phyloP scores from a whole-genome alignment of 2,113 vertebrate species.

The Triplophysa dalaica region DNA sequence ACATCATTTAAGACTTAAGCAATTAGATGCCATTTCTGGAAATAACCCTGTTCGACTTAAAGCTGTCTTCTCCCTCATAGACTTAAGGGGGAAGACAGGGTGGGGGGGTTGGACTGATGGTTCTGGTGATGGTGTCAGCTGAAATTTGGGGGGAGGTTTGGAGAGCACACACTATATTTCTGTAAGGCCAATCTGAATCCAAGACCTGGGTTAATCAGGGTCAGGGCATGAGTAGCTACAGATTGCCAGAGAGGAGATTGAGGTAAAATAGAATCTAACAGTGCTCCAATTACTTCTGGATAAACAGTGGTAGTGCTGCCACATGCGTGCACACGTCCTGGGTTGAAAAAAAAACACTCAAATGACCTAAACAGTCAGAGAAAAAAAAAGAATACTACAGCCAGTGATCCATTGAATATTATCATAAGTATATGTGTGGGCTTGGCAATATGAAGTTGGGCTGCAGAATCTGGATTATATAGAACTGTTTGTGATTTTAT shows the following conservation, averaged over 20 bases:
- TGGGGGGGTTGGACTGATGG: conserved; percentile 73
- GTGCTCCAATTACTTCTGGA: conserved; percentile 61
- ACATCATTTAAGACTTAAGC: conserved; percentile 82
- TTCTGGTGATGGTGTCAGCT: conserved; percentile 60
- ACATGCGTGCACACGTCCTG: conserved; percentile 50
- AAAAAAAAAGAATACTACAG: neutral
- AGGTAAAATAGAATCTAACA: conserved; percentile 64
- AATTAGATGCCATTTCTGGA: conserved; percentile 77
- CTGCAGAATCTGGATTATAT: neutral
- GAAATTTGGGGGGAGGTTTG: conserved; percentile 18
- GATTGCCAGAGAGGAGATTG: conserved; percentile 69
- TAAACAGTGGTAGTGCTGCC: conserved; percentile 61
- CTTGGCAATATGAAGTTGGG: neutral
- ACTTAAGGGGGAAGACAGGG: conserved; percentile 1
- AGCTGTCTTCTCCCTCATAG: conserved; percentile 69
- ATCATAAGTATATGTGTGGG: neutral
- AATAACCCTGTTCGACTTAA: conserved; percentile 72
- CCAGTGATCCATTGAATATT: neutral
- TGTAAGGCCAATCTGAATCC: conserved; percentile 57
- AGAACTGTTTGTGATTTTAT: conserved; percentile 2
- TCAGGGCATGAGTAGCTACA: conserved; percentile 50
- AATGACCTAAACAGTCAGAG: neutral
- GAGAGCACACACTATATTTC: conserved; percentile 33
- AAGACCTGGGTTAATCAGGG: conserved; percentile 67
- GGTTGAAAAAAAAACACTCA: conserved; percentile 50